Conservation (phyloP, 2,888 invertebrate species). For the Orthonychiurus folsomi region DNA sequence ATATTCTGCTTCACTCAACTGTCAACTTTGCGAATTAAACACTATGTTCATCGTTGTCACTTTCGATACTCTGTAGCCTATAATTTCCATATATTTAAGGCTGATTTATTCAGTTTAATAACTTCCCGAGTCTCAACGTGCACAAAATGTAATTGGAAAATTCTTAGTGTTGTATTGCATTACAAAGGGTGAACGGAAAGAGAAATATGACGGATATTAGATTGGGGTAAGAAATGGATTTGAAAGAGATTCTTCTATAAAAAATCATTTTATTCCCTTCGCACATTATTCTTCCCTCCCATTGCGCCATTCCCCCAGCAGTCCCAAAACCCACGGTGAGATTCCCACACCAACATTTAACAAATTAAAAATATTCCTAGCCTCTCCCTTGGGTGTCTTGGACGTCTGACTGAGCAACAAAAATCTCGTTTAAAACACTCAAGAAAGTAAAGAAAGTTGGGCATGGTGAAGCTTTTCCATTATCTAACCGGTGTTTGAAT, state of each 20-base stretch:
- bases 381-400: conserved; percentile 23
- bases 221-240: no score
- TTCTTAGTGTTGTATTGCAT: not conserved
- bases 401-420: conserved; percentile 22
- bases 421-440: conserved; percentile 27
- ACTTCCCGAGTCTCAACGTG: not conserved
- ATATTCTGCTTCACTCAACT: not conserved
- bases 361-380: conserved; percentile 7
- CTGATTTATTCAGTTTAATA: not conserved
- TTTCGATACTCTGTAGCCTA: not conserved
- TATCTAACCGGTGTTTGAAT: no score
- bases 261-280: not conserved
- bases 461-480: no score
- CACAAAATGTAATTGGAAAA: not conserved
- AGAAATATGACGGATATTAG: not conserved
- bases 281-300: not conserved
- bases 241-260: not conserved
- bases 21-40: not conserved
- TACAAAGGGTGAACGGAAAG: no score
- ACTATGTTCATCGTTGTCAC: not conserved
- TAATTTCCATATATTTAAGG: conserved; percentile 1
- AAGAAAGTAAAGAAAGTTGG: no score
- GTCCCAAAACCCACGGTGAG: not conserved
- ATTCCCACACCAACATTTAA: not conserved
- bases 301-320: not conserved